A percentile compares a stretch with the other conserved stretches of the same genome.
phyloP scores from a whole-genome alignment of 2,797 vertebrate species.

The Ispidina picta region DNA sequence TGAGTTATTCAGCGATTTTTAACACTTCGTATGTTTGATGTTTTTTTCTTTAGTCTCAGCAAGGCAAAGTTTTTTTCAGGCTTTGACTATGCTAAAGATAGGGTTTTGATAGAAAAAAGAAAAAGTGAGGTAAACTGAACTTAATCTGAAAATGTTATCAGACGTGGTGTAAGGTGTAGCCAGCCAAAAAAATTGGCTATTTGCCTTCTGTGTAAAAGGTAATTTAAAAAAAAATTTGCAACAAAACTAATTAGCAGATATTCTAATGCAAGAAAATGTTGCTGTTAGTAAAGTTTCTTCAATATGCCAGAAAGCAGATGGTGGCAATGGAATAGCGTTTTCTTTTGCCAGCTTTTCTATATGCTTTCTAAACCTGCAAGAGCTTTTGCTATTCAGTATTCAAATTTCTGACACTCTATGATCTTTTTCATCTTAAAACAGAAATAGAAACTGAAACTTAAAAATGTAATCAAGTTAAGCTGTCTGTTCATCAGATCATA shows the following conservation, averaged over 20 bases:
- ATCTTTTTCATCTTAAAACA: slow-evolving; percentile 78
- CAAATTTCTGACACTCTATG: slow-evolving; percentile 74
- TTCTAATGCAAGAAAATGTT: slow-evolving; percentile 79
- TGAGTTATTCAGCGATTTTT: slow-evolving; percentile 74
- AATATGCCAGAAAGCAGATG: slow-evolving; percentile 78
- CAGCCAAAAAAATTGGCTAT: slow-evolving; percentile 56
- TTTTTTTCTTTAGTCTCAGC: slow-evolving; percentile 69
- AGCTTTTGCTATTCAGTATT: slow-evolving; percentile 77
- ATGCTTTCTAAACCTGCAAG: slow-evolving; percentile 80
- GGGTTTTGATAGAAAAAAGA: slow-evolving; percentile 38
- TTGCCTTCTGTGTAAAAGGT: slow-evolving; percentile 72
- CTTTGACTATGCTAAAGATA: slow-evolving; percentile 63
- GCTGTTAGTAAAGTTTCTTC: slow-evolving; percentile 77
- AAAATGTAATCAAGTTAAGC: slow-evolving; percentile 77
- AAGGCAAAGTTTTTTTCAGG: slow-evolving; percentile 63
- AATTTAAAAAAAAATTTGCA: slow-evolving; percentile 54
- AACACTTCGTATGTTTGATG: slow-evolving; percentile 72
- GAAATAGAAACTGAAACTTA: slow-evolving; percentile 81
- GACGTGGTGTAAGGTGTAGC: slow-evolving; percentile 53
- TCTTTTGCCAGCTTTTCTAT: slow-evolving; percentile 79
- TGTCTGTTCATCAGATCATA: slow-evolving; percentile 73
- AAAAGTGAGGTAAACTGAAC: slow-evolving; percentile 41
- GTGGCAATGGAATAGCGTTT: slow-evolving; percentile 70
- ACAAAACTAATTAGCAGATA: slow-evolving; percentile 78
- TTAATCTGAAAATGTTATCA: slow-evolving; percentile 62